Conservation (phyloP, 1,140 invertebrate species). For the Zaprionus ghesquierei region DNA sequence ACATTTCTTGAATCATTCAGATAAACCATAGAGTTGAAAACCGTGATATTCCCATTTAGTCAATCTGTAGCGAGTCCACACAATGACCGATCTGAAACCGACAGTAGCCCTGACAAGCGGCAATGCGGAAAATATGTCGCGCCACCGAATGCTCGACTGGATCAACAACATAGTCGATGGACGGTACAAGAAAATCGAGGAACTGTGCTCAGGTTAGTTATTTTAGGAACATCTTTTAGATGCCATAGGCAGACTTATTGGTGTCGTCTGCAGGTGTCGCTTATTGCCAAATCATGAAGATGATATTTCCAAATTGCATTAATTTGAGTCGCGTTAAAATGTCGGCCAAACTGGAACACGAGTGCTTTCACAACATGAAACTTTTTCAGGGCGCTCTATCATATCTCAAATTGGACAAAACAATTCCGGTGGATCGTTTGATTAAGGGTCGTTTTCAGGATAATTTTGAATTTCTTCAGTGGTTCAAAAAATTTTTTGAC, state of each 20-base stretch:
- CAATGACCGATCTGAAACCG: slow-evolving; percentile 91
- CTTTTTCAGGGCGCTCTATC: slow-evolving; percentile 97
- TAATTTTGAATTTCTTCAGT: slow-evolving; percentile 99
- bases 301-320: slow-evolving; percentile 97
- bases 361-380: slow-evolving; percentile 99
- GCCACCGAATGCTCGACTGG: slow-evolving; percentile 99
- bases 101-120: slow-evolving; percentile 96
- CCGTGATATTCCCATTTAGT: too few species aligned
- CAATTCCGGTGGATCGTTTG: slow-evolving; percentile 91
- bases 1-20: neutral
- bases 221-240: too few species aligned
- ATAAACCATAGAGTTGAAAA: neutral
- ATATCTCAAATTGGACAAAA: slow-evolving; percentile 97
- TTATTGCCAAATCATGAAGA: slow-evolving; percentile 99
- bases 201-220: slow-evolving; percentile 93
- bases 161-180: slow-evolving; percentile 97
- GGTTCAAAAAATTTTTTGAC: slow-evolving; percentile 99
- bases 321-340: slow-evolving; percentile 98
- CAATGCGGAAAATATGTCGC: slow-evolving; percentile 97
- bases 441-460: slow-evolving; percentile 98
- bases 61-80: slow-evolving; percentile 3
- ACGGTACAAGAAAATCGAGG: slow-evolving; percentile 97
- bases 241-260: too few species aligned
- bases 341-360: slow-evolving; percentile 98
- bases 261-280: slow-evolving; percentile 89